Percentiles rank a stretch among this genome's conserved stretches.
These are phyloP conservation scores for Chaetodon auriga DNA, from an alignment of 2,113 vertebrate species.

Conservation along the genomic window DNA sequence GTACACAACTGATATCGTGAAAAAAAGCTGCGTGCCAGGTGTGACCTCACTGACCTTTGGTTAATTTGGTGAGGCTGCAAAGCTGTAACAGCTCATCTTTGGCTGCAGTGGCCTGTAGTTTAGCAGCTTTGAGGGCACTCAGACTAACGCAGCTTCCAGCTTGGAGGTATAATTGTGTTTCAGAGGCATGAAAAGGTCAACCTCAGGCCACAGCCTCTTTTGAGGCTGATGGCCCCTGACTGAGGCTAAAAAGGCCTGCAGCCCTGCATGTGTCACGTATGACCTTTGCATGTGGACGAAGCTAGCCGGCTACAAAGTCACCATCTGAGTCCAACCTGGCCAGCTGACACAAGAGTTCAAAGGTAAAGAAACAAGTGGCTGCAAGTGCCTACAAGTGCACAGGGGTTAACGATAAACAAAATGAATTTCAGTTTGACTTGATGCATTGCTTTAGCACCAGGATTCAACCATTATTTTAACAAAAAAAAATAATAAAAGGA, in stretches of 20 bases:
- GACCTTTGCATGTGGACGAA: constrained; percentile 57
- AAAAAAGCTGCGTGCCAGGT: constrained; percentile 27
- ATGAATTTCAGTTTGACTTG: not conserved
- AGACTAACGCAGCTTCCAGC: constrained; percentile 19
- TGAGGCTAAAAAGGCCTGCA: constrained; percentile 46
- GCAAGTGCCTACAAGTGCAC: not conserved
- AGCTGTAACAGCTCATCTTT: constrained; percentile 56
- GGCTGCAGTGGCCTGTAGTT: constrained; percentile 45
- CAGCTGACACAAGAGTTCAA: constrained; percentile 29
- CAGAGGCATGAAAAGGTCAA: constrained; percentile 52
- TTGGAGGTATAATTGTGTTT: constrained; percentile 36
- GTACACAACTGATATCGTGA: constrained; percentile 30
- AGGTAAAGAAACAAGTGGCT: constrained; percentile 24
- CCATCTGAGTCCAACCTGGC: constrained; percentile 42
- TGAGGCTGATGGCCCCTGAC: constrained; percentile 64
- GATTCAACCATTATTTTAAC: not conserved
- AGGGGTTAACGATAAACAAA: not conserved
- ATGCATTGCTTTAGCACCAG: not conserved
- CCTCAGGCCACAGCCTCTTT: constrained; percentile 46
- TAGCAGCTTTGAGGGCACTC: constrained; percentile 7
- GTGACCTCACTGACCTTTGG: constrained; percentile 63
- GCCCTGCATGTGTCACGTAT: constrained; percentile 44
- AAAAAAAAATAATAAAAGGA: not conserved
- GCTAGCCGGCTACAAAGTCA: constrained; percentile 8
- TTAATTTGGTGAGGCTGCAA: constrained; percentile 47